A percentile compares a stretch with the other conserved stretches of the same genome.
These are phyloP conservation scores for Cloeon dipterum DNA, from an alignment of 2,888 invertebrate species.

Conservation along the genomic window DNA sequence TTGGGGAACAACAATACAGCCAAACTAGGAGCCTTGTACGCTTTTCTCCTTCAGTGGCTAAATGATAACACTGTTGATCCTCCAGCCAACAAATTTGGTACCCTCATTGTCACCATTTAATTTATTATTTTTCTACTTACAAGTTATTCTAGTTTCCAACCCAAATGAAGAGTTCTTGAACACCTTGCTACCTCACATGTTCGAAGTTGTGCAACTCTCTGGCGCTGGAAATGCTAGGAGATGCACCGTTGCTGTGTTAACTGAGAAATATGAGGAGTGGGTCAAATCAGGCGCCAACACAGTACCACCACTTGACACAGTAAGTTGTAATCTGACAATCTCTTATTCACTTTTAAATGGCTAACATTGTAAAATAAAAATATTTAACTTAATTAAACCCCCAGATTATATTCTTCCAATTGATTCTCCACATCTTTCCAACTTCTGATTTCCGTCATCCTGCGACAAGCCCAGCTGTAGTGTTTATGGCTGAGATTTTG, in stretches of 20 bases:
- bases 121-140: not conserved
- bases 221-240: constrained; percentile 36
- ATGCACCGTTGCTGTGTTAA: constrained; percentile 40
- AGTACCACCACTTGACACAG: constrained; percentile 40
- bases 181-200: constrained; percentile 19
- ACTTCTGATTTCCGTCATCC: constrained; percentile 79
- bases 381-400: too few relatives aligned
- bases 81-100: not conserved
- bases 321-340: constrained; percentile 7
- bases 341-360: constrained; percentile 4
- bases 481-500: constrained; percentile 66
- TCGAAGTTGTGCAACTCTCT: constrained; percentile 45
- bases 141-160: not conserved
- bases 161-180: constrained; percentile 1
- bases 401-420: constrained; percentile 53
- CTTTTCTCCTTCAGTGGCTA: constrained; percentile 51
- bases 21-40: constrained; percentile 46
- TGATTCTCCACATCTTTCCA: constrained; percentile 59
- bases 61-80: constrained; percentile 34
- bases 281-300: constrained; percentile 26
- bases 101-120: too few relatives aligned
- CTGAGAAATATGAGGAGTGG: constrained; percentile 43
- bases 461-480: constrained; percentile 58
- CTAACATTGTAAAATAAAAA: too few relatives aligned
- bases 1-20: constrained; percentile 55